These are phyloP conservation scores for Myripristis murdjan DNA, from an alignment of 2,797 vertebrate genomes.

Conservation along the genomic window DNA sequence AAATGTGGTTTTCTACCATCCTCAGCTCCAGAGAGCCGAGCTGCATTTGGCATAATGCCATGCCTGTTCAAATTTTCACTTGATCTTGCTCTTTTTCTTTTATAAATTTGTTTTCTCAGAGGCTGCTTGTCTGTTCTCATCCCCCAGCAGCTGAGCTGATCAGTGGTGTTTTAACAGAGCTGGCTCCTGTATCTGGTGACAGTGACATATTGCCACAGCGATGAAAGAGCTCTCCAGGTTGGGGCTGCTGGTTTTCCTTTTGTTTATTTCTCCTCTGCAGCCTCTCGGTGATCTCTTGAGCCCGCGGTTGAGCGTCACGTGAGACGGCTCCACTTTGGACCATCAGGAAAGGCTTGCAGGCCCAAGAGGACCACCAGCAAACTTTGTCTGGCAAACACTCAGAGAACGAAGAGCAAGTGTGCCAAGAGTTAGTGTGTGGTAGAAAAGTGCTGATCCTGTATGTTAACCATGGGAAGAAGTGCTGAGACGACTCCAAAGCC, in stretches of 20 bases:
- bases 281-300: conserved; percentile 36
- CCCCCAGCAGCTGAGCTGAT: conserved; percentile 2
- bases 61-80: neutral
- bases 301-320: conserved; percentile 10
- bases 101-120: neutral
- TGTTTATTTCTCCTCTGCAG: conserved; percentile 45
- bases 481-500: conserved; percentile 73
- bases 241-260: conserved; percentile 18
- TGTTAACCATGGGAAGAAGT: conserved; percentile 61
- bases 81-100: neutral
- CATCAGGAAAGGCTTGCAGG: conserved; percentile 42
- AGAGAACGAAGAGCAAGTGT: conserved; percentile 49
- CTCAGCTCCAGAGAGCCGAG: too few relatives aligned
- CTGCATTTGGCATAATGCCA: too few relatives aligned
- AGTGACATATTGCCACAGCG: conserved; percentile 44
- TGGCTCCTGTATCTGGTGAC: conserved; percentile 51
- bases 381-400: conserved; percentile 30
- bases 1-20: too few relatives aligned
- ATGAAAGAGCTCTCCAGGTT: conserved; percentile 53
- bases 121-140: neutral
- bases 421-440: conserved; percentile 55
- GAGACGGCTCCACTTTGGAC: conserved; percentile 3
- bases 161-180: neutral
- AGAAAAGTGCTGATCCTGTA: conserved; percentile 70
- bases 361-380: conserved; percentile 23